phyloP scores from a whole-genome alignment of 2,113 vertebrate genomes.

The Paedocypris sp. region DNA sequence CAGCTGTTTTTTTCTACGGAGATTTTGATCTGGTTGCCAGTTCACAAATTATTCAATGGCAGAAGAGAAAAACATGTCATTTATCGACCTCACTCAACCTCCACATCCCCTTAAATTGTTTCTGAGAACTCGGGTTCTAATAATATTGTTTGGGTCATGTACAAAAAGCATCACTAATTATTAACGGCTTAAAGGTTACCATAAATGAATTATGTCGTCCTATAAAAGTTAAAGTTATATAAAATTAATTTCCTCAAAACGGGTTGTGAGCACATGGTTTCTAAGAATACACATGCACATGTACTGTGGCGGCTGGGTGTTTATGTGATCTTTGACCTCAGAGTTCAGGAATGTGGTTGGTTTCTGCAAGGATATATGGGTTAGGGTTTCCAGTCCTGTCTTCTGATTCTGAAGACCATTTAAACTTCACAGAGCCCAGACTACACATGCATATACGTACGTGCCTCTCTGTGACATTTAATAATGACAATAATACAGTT shows the following conservation, averaged over 20 bases:
- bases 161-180: too few species aligned
- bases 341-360: constrained; percentile 37
- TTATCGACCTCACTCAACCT: not conserved
- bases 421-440: not conserved
- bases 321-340: constrained; percentile 48
- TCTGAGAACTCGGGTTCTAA: not conserved
- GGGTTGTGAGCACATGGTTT: too few species aligned
- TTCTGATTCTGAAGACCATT: not conserved
- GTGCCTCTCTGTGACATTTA: not conserved
- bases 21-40: not conserved
- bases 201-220: too few species aligned
- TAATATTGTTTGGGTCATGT: too few species aligned
- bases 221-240: too few species aligned
- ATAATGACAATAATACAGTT: too few species aligned
- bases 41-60: not conserved
- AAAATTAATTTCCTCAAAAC: too few species aligned
- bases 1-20: not conserved
- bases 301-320: constrained; percentile 13
- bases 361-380: constrained; percentile 29
- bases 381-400: not conserved
- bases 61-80: constrained; percentile 1
- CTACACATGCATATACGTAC: not conserved
- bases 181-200: too few species aligned
- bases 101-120: not conserved
- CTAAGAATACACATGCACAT: too few species aligned